Evolutionary conservation across 2,113 vertebrate species (phyloP), one percentile per base, ranked within the genome.

Genomic region (Siniperca chuatsi): DNA sequence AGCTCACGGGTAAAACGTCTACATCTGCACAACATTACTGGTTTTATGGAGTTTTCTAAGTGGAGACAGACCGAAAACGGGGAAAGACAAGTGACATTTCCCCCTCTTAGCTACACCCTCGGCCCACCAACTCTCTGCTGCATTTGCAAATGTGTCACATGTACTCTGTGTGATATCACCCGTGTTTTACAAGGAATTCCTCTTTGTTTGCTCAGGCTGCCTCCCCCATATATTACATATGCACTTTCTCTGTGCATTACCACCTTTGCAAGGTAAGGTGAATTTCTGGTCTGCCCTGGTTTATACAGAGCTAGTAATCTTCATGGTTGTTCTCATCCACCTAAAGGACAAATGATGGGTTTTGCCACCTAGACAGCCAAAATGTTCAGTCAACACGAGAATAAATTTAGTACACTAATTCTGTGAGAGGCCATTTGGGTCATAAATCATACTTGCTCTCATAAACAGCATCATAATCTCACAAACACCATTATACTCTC

Each of bases 21-120:
- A 77, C 93, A 95, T 94, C 92, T 96, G 95, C 84, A 82, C 84
- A 57, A 23, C 91, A 92, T 93, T 93, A 90, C 75, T 88, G 89
- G 67, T 82, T 94, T 93, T 92, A 93, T 90, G 86, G 88, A 66
- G 44, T 37, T 68, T 84, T 81, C 72, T 92, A 91, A 92, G 91
- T 88, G 89, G 78, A 92, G 82, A 85, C 92, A 88, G 85, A 87
- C 77, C 23, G 1, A 66, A 86, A 85, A 61, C 61, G 13, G 48
- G 61, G 21, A 75, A 42, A 90, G 72, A 83, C 74, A 87, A 91
- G 87, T 88, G 91, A 90, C 87, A 88, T 70, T 82, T 83, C 87
- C 68, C 82, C 87, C 67, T 81, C 65, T 6, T 15, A 62, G 81
- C 76, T 67, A 18, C 76, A 74, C 88, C 83, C 81, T 66, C 35